Base-by-base conservation (phyloP, 2,797 vertebrate species). In the Eulemur mongoz region DNA sequence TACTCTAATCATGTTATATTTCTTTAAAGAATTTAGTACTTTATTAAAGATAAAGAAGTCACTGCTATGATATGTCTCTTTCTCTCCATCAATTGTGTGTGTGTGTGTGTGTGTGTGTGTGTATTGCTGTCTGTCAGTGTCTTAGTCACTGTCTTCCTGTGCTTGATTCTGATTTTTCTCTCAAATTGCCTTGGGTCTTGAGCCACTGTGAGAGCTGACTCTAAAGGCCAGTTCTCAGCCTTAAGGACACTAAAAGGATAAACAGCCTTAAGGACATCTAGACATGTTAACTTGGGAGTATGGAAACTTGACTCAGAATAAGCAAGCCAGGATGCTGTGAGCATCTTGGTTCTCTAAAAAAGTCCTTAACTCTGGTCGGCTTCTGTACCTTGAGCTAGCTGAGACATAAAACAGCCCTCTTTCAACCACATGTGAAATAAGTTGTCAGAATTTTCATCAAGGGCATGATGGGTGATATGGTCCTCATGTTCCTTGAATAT, bases 401-500 rank as follows among this genome's bases (percentile, higher is more conserved):
- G 40, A 94, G 50, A 40, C 10, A 73, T 45, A 67, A 86, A 95
- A 83, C 50, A 82, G 35, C 7, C 18, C 4, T 67, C 73, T 50
- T 80, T 61, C 57, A 95, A 48, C 20, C 18, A 87, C 7, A 50
- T 84, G 17, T 35, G 84, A 65, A 94, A 32, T 54, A 73, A 32
- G 57, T 72, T 45, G 63, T 94, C 57, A 75, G 45, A 89, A 79
- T 80, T 94, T 79, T 80, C 91, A 93, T 86, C 79, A 97, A 94
- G 89, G 89, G 15, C 82, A 48, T 54, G 54, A 81, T 1, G 35
- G 85, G 45, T 95, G 91, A 93, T 40, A 85, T 2, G 70, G n/a
- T 30, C 69, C n/a, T 79, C 27, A 20, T n/a, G 50, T 57, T 97
- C 94, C 91, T 73, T 96, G 75, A 96, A 96, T 91, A 94, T n/a